Conservation (phyloP, 2,888 invertebrate genomes). For the Chamaedrilus cognettii region DNA sequence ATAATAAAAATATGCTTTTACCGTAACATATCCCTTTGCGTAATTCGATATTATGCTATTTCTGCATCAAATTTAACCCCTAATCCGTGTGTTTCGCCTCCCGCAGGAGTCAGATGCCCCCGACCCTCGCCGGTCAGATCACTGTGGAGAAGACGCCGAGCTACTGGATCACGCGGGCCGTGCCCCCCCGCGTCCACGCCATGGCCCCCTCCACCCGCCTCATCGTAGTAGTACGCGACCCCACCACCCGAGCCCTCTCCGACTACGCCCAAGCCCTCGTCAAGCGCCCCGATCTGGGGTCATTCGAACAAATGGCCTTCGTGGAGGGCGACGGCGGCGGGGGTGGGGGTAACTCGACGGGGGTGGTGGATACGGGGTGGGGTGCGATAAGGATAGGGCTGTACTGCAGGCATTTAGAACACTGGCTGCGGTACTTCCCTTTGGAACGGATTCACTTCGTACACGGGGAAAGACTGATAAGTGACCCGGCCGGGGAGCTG, state of each 20-base stretch:
- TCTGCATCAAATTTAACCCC: too few species aligned
- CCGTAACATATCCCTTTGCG: too few species aligned
- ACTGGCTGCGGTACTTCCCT: conserved; percentile 92
- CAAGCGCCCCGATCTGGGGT: conserved; percentile 32
- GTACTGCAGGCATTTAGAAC: conserved; percentile 73
- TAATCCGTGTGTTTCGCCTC: too few species aligned
- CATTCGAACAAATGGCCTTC: conserved; percentile 57
- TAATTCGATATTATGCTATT: too few species aligned
- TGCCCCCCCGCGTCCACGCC: conserved; percentile 87
- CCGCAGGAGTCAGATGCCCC: conserved; percentile 80
- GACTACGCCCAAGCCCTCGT: conserved; percentile 93
- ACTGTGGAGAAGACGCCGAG: conserved; percentile 98
- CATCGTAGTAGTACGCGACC: conserved; percentile 91
- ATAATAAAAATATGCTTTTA: too few species aligned
- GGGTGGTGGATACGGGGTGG: conserved; percentile 58
- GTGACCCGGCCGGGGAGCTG: conserved; percentile 52
- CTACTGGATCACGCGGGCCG: conserved; percentile 96
- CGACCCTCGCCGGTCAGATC: conserved; percentile 86
- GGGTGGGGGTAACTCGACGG: conserved; percentile 54
- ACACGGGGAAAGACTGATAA: conserved; percentile 64
- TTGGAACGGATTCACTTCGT: conserved; percentile 90
- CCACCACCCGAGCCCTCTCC: conserved; percentile 94
- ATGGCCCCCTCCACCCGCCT: conserved; percentile 91
- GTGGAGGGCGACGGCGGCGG: conserved; percentile 52
- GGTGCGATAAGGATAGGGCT: conserved; percentile 60